Evolutionary conservation across 1,140 invertebrate species (phyloP).

Genomic region (Cardiocondyla obscurior): DNA sequence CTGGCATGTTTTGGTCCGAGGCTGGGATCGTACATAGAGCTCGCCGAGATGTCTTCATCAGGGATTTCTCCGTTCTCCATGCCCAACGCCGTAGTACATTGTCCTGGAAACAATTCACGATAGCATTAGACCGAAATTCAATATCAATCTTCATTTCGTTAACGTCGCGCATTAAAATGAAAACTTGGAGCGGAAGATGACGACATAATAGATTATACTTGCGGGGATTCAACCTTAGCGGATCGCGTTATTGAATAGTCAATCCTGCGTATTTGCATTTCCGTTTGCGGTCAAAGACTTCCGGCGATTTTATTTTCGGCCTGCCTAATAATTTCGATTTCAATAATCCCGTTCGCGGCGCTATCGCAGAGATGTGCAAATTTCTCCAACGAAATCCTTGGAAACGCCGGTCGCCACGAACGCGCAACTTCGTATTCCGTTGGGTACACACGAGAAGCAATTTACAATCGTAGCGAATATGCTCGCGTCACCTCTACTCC

Average conservation of each 20-base stretch:
- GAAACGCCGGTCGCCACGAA: slow-evolving; percentile 24
- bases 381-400: slow-evolving; percentile 28
- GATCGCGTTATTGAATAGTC: background rate
- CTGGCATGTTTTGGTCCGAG: slow-evolving; percentile 87
- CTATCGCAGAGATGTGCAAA: slow-evolving; percentile 30
- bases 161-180: slow-evolving; percentile 21
- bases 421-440: slow-evolving; percentile 44
- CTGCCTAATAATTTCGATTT: background rate
- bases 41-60: slow-evolving; percentile 86
- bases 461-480: slow-evolving; percentile 16
- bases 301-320: background rate
- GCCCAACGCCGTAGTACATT: slow-evolving; percentile 85
- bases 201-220: background rate
- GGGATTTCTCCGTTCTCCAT: slow-evolving; percentile 87
- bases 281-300: background rate
- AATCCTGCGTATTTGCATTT: background rate
- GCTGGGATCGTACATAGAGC: slow-evolving; percentile 85
- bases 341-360: background rate
- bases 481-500: slow-evolving; percentile 27
- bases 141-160: slow-evolving; percentile 62
- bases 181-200: background rate
- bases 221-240: background rate
- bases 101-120: slow-evolving; percentile 82
- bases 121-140: slow-evolving; percentile 52
- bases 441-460: slow-evolving; percentile 32